These are phyloP conservation scores for Pipistrellus pygmaeus DNA, from an alignment of 2,797 vertebrate genomes.

Conservation along the genomic window DNA sequence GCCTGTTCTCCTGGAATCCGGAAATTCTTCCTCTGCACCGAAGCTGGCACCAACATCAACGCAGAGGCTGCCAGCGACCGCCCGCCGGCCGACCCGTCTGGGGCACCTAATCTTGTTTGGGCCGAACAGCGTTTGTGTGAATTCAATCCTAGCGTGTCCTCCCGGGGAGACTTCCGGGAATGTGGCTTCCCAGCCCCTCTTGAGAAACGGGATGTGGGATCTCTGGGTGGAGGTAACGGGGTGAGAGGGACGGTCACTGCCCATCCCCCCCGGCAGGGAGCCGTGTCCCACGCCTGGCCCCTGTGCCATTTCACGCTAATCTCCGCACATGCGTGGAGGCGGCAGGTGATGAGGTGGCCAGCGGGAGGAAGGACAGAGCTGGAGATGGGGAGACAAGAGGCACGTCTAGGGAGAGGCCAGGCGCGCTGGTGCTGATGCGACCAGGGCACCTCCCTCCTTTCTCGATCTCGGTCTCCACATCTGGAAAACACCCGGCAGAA, in stretches of 20 bases:
- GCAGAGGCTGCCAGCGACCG: not conserved
- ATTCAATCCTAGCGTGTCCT: not conserved
- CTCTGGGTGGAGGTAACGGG: not conserved
- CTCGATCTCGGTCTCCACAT: not conserved
- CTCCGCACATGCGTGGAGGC: not conserved
- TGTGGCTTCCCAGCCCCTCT: not conserved
- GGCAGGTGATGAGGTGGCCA: not conserved
- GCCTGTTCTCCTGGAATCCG: not conserved
- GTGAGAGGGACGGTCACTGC: not conserved
- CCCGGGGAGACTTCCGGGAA: not conserved
- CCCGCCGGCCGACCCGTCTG: not conserved
- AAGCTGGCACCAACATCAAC: not conserved
- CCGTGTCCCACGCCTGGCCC: not conserved
- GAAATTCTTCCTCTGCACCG: not conserved
- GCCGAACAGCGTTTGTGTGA: not conserved
- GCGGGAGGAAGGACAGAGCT: not conserved
- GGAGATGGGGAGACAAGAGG: not conserved
- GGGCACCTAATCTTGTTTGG: not conserved
- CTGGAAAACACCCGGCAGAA: conserved; percentile 14
- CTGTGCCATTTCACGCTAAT: not conserved
- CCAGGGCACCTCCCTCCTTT: not conserved
- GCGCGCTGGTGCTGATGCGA: not conserved
- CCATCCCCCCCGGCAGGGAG: not conserved
- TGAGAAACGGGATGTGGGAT: not conserved
- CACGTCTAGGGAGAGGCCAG: not conserved